Base-by-base conservation (phyloP, 1,140 invertebrate species). In the Muscidifurax raptorellus region DNA sequence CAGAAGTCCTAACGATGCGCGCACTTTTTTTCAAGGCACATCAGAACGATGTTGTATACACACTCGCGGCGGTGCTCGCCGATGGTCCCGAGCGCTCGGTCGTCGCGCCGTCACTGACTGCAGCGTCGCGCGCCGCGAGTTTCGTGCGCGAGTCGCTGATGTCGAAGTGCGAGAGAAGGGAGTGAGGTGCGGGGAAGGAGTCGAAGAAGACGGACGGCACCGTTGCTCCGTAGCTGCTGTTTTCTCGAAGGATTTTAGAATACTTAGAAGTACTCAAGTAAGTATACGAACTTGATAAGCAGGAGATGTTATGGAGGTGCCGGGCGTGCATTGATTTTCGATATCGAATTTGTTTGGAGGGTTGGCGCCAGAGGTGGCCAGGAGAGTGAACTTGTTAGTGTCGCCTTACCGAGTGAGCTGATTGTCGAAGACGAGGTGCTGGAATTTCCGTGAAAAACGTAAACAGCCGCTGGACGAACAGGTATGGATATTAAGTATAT, bases 31-130 rank as follows among this genome's bases (percentile, higher is more conserved):
- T 13, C 52, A 18, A 59, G 52, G 52, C 6, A 74, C 71, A 40
- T n/a, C n/a, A n/a, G n/a, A n/a, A n/a, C n/a, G 30, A 72, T n/a
- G n/a, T 13, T 30, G 4, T 72, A 74, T 18, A 30, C 22, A 32
- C 30, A 72, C 15, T 22, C 71, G 32, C 30, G 32, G 32, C 52
- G 66, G 6, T 10, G 27, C 66, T 7, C 52, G 52, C 52, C 4
- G 18, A 1, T 28, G 27, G 10, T 47, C n/a, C 28, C 44, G 74
- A 76, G 74, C 32, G 74, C 13, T 15, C 79, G 79, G 36, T 27
- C n/a, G 79, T 44, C 79, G 79, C 36, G 79, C 79, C 66, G 79
- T 80, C 79, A 80, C 79, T 80, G 79, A 18, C 36, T 47, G 52
- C 64, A 18, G 52, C 13, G 52, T 27, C 30, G 76, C 66, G 64